Percentiles rank a stretch among this genome's conserved stretches.
Conservation (phyloP, 1,140 invertebrate genomes). For the Rhagoletis pomonella region DNA sequence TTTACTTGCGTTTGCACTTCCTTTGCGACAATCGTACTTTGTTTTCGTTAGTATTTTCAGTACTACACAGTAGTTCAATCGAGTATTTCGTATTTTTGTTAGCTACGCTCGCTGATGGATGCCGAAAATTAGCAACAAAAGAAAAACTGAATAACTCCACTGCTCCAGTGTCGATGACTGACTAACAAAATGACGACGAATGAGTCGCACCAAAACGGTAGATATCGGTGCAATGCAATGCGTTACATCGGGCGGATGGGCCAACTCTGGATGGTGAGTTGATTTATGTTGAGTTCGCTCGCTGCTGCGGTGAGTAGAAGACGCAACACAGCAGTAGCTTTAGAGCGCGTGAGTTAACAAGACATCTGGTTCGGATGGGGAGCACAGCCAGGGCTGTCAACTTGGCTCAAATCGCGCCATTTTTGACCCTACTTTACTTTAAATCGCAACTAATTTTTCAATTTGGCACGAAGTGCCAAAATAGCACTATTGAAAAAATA, state of each 20-base stretch:
- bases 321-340: not conserved
- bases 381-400: too few relatives aligned
- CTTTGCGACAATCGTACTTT: not conserved
- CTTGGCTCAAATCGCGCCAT: too few relatives aligned
- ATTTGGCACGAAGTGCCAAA: too few relatives aligned
- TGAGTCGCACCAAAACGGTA: not conserved
- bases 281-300: constrained; percentile 5
- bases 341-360: too few relatives aligned
- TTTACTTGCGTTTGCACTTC: not conserved
- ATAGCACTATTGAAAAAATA: too few relatives aligned
- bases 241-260: not conserved
- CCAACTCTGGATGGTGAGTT: not conserved
- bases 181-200: constrained; percentile 48
- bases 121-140: constrained; percentile 32
- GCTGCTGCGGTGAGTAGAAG: not conserved
- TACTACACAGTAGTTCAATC: not conserved
- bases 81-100: constrained; percentile 15
- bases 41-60: not conserved
- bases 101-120: not conserved
- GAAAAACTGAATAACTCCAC: constrained; percentile 38
- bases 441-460: too few relatives aligned
- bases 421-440: too few relatives aligned
- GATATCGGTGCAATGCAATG: not conserved
- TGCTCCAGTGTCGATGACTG: constrained; percentile 56
- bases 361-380: too few relatives aligned